phyloP scores from a whole-genome alignment of 1,140 invertebrate genomes.

The Leptinotarsa texana region DNA sequence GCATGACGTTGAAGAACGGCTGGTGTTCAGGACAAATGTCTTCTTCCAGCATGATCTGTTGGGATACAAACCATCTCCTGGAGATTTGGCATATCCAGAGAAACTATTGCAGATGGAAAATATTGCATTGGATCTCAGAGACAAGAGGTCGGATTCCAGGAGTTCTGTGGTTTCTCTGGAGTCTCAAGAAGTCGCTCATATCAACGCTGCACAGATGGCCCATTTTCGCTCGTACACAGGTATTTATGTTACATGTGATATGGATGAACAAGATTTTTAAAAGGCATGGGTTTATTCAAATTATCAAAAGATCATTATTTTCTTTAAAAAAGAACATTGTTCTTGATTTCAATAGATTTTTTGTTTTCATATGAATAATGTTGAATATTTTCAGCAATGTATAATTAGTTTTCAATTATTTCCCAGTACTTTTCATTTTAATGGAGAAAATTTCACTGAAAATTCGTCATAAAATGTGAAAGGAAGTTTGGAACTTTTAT shows the following conservation, averaged over 20 bases:
- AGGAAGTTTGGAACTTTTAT: too few relatives aligned
- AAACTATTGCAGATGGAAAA: conserved; percentile 98
- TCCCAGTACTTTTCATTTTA: too few relatives aligned
- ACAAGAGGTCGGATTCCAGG: conserved; percentile 69
- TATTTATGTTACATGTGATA: background rate
- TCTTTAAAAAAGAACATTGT: background rate
- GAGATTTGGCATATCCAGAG: conserved; percentile 96
- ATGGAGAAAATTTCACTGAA: too few relatives aligned
- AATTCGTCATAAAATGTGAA: too few relatives aligned
- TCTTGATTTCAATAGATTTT: too few relatives aligned
- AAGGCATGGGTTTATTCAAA: too few relatives aligned
- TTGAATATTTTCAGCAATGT: too few relatives aligned
- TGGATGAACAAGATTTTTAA: too few relatives aligned
- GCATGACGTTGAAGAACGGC: conserved; percentile 94
- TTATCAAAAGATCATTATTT: too few relatives aligned
- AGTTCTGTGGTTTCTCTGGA: conserved; percentile 68
- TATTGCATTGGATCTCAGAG: conserved; percentile 69
- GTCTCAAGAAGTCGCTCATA: conserved; percentile 70
- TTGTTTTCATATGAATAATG: too few relatives aligned
- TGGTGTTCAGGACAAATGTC: conserved; percentile 94
- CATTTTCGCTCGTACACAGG: conserved; percentile 52
- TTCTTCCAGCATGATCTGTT: conserved; percentile 92
- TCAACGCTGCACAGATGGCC: conserved; percentile 54
- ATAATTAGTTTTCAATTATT: too few relatives aligned
- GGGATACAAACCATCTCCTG: conserved; percentile 85